A percentile compares a stretch with the other conserved stretches of the same genome.
phyloP scores from a whole-genome alignment of 2,888 invertebrate genomes.

The Harpalus rubripes region DNA sequence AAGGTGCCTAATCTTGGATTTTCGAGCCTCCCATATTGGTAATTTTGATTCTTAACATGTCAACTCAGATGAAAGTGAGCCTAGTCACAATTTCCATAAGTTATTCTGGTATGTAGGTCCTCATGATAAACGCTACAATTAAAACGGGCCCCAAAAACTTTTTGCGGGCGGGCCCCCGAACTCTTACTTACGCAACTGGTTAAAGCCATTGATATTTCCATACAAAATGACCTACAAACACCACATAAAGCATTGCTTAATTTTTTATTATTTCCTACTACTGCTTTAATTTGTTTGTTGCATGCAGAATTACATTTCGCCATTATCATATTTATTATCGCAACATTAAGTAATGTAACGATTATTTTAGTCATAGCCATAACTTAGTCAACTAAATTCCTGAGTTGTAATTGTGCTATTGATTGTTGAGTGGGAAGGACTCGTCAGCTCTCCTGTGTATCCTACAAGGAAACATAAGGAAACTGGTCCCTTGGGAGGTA shows the following conservation, averaged over 20 bases:
- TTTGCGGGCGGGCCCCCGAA: no score
- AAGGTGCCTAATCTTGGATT: no score
- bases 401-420: not conserved
- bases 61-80: no score
- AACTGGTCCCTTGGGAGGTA: slow-evolving; percentile 18
- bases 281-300: slow-evolving; percentile 34
- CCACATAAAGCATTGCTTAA: slow-evolving; percentile 5
- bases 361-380: slow-evolving; percentile 34
- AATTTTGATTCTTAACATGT: no score
- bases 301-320: slow-evolving; percentile 8
- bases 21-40: no score
- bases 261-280: slow-evolving; percentile 17
- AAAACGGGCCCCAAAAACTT: no score
- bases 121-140: no score
- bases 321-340: slow-evolving; percentile 34
- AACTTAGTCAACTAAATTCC: slow-evolving; percentile 6
- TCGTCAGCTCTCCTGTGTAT: not conserved
- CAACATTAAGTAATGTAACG: slow-evolving; percentile 24
- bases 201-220: no score
- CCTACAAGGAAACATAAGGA: slow-evolving; percentile 15
- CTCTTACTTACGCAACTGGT: no score
- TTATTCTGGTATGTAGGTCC: no score
- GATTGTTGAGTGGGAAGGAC: not conserved
- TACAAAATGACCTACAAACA: slow-evolving; percentile 1
- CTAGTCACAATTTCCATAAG: no score